These are phyloP conservation scores for Eupleurogrammus muticus DNA, from an alignment of 2,797 vertebrate genomes.

Conservation along the genomic window DNA sequence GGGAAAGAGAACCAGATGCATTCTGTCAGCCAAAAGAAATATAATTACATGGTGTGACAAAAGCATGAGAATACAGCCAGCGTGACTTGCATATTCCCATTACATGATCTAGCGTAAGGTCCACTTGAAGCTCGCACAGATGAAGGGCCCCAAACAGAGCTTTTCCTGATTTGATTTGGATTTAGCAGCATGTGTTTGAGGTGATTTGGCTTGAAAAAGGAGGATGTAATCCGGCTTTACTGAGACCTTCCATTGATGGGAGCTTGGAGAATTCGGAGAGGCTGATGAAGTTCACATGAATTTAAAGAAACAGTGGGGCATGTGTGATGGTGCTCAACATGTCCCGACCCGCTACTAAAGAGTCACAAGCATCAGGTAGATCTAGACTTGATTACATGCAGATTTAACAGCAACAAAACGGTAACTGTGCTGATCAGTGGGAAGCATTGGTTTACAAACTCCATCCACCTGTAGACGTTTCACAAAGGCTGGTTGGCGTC, in stretches of 20 bases:
- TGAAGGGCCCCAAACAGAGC: constrained; percentile 44
- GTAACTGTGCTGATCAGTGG: constrained; percentile 23
- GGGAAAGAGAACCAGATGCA: constrained; percentile 43
- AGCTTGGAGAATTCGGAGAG: constrained; percentile 38
- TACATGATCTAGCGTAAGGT: constrained; percentile 33
- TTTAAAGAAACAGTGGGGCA: constrained; percentile 15
- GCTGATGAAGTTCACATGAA: constrained; percentile 41
- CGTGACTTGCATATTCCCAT: constrained; percentile 3
- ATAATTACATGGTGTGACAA: not conserved
- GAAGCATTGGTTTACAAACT: constrained; percentile 60
- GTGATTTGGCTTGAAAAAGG: constrained; percentile 15
- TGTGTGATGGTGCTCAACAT: constrained; percentile 44
- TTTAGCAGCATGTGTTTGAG: constrained; percentile 34
- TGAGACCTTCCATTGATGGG: constrained; percentile 38
- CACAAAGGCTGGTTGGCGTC: constrained; percentile 10
- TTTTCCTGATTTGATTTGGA: constrained; percentile 42
- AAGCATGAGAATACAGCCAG: constrained; percentile 10
- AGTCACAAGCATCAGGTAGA: constrained; percentile 9
- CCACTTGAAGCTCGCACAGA: constrained; percentile 56
- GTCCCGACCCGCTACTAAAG: not conserved
- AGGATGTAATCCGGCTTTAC: constrained; percentile 6
- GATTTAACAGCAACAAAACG: constrained; percentile 39
- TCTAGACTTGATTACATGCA: constrained; percentile 52
- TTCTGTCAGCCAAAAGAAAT: constrained; percentile 43
- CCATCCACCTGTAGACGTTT: constrained; percentile 38